These are phyloP conservation scores for Rhinogobio ventralis DNA, from an alignment of 2,797 vertebrate genomes.

Conservation along the genomic window DNA sequence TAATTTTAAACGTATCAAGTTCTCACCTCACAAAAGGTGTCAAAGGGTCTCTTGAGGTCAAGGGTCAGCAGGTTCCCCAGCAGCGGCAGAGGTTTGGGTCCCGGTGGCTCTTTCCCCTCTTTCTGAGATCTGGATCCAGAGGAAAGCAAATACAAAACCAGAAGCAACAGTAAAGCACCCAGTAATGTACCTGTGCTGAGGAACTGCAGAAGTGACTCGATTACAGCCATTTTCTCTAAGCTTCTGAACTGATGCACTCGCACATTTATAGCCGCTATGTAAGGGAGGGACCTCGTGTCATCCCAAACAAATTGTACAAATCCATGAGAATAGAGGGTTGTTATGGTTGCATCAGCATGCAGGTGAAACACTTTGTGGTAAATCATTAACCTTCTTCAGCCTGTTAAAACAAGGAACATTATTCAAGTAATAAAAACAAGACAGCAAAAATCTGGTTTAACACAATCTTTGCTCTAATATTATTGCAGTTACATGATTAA, in stretches of 20 bases:
- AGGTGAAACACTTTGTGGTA: not conserved
- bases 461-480: not conserved
- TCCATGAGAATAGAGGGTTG: not conserved
- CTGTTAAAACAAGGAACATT: not conserved
- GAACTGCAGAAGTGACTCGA: conserved; percentile 47
- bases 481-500: not conserved
- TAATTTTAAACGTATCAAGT: not conserved
- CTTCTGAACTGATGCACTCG: not conserved
- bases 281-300: not conserved
- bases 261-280: not conserved
- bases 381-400: not conserved
- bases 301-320: not conserved
- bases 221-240: conserved; percentile 43
- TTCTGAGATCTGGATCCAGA: conserved; percentile 35
- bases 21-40: conserved; percentile 67
- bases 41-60: conserved; percentile 64
- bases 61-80: conserved; percentile 74
- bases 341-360: not conserved
- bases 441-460: no score
- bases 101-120: conserved; percentile 59
- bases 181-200: conserved; percentile 48
- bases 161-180: conserved; percentile 48
- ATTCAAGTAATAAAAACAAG: no score
- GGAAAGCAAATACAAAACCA: conserved; percentile 59
- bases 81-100: conserved; percentile 71